Evolutionary conservation across 2,113 vertebrate species (phyloP), one percentile per base, ranked within the genome.

Genomic region (Oryzias melastigma): DNA sequence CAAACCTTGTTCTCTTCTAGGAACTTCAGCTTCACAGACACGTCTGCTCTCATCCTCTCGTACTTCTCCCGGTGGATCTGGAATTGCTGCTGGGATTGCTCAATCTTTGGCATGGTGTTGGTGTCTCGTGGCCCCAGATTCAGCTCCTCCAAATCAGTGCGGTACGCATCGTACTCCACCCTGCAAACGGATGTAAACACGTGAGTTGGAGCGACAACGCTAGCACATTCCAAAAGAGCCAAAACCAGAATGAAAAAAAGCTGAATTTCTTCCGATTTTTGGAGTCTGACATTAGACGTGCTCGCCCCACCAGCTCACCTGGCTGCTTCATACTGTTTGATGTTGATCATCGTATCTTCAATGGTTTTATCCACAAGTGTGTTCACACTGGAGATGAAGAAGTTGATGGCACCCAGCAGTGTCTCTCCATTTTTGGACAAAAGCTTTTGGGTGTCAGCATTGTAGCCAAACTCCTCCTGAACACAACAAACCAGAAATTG

Each of bases 291-390:
- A 10, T 35, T 35, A 35, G 7, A 35, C 29, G 8, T 6, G 2
- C 7, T 35, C 7, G 29, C 29, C 8, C 8, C 29, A 35, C 8
- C 7, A 3, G 8, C 35, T 35, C 90, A 98, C 97, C 97, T 98
- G 84, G 96, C 94, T 72, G 87, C 85, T 91, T 99, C 97, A 58
- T 99, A 99, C 68, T 98, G 96, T 80, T 98, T 98, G 86, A 99
- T 96, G 80, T 97, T 98, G 73, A 98, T 63, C 89, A 99, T 87
- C 0, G 96, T 98, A 84, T 99, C 97, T 80, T 98, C 97, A 49
- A 99, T 99, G 55, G 97, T 99, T 91, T 99, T 97, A 88, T 98
- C 96, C 84, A 98, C 95, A 65, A 99, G 84, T 7, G 97, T 99
- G 80, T 95, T 94, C 78, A 99, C 94, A 71, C 93, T 98, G 73